These are phyloP conservation scores for Microcaecilia unicolor DNA, from an alignment of 2,797 vertebrate genomes.

Conservation along the genomic window DNA sequence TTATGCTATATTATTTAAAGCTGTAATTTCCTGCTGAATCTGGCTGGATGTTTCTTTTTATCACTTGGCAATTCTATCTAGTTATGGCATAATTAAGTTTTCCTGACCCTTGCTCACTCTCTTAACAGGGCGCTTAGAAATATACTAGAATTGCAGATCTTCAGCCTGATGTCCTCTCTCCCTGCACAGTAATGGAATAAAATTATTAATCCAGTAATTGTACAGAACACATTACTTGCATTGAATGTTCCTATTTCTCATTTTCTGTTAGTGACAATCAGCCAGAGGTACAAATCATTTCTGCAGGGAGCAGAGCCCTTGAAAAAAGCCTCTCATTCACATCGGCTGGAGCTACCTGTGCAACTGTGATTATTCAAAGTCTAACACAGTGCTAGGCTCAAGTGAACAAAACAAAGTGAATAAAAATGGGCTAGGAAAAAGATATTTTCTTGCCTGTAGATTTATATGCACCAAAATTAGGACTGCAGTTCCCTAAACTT, in stretches of 20 bases:
- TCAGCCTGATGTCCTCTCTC: constrained; percentile 76
- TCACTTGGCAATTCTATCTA: constrained; percentile 94
- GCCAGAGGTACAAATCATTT: constrained; percentile 68
- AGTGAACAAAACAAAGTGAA: constrained; percentile 60
- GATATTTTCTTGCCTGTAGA: constrained; percentile 42
- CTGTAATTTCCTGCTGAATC: constrained; percentile 95
- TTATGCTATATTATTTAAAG: constrained; percentile 94
- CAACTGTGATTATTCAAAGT: constrained; percentile 55
- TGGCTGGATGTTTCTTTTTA: constrained; percentile 94
- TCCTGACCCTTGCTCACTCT: constrained; percentile 91
- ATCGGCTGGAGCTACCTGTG: constrained; percentile 54
- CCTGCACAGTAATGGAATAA: constrained; percentile 84
- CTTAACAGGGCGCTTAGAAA: constrained; percentile 94
- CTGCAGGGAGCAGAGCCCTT: constrained; percentile 59
- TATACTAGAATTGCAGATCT: constrained; percentile 87
- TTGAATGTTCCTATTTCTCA: constrained; percentile 80
- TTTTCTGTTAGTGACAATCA: constrained; percentile 82
- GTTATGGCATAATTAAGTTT: constrained; percentile 98
- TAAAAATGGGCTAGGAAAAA: constrained; percentile 51
- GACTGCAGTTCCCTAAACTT: constrained; percentile 27
- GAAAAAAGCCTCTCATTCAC: constrained; percentile 54
- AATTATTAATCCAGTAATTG: constrained; percentile 97
- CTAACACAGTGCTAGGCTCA: constrained; percentile 41
- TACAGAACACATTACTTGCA: constrained; percentile 84
- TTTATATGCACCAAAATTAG: constrained; percentile 37